Evolutionary conservation across 2,113 vertebrate genomes (phyloP).

Genomic region (Leucosticte australis): DNA sequence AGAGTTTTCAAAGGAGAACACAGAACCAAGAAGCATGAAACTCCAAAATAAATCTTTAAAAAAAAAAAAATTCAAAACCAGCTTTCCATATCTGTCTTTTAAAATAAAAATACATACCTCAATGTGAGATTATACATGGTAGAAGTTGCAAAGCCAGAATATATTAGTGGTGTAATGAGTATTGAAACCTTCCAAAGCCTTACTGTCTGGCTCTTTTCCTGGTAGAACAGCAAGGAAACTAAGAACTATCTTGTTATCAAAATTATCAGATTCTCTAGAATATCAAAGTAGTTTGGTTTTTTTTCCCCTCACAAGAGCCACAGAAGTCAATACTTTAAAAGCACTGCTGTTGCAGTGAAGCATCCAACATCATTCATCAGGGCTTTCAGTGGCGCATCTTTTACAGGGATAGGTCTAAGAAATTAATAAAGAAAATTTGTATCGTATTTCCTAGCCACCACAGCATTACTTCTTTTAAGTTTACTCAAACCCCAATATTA

Average conservation of each 20-base stretch:
- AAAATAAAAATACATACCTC: not conserved
- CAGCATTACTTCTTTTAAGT: not conserved
- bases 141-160: not conserved
- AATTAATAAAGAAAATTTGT: not conserved
- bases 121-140: not conserved
- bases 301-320: not conserved
- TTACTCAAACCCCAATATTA: not conserved
- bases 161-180: not conserved
- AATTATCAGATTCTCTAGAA: slow-evolving; percentile 19
- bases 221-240: not conserved
- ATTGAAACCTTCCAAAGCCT: not conserved
- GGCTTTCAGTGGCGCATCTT: not conserved
- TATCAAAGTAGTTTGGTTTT: not conserved
- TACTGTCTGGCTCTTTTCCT: not conserved
- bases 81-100: not conserved
- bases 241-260: not conserved
- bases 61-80: not conserved
- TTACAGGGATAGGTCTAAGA: not conserved
- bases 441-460: not conserved
- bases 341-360: not conserved
- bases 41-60: not conserved
- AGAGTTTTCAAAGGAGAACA: not conserved
- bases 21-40: not conserved
- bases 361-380: not conserved
- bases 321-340: not conserved